Evolutionary conservation across 2,113 vertebrate genomes (phyloP), one percentile per base, ranked within the genome.

Genomic region (Prionailurus bengalensis): DNA sequence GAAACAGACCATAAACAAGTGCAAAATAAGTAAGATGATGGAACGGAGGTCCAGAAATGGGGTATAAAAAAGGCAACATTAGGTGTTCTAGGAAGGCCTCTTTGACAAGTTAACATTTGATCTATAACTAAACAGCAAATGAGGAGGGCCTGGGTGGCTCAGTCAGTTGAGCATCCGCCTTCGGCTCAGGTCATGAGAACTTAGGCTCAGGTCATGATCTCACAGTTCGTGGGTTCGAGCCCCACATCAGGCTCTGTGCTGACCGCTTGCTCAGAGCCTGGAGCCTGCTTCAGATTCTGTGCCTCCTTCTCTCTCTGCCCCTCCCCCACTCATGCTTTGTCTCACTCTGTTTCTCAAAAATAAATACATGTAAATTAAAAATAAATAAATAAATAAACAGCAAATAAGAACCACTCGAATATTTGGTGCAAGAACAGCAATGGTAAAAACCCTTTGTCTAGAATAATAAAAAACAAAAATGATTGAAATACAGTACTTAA

Each of bases 391-490:
- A 45, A 45, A 45, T 45, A 45, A 84, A 84, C 27, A 79, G 79
- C 25, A 88, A 63, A 45, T 71, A 73, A 61, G 63, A 92, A 79
- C 10, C 9, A 65, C 63, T 19, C 12, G 7, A 76, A 29, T 76
- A 84, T 58, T 36, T 68, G 80, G 15, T 84, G 45, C 45, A 76
- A 89, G 13, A 82, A 88, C 68, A 83, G 31, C 36, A 83, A 82
- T 53, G 71, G 42, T 74, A 93, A 83, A 58, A 36, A 70, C 5
- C 13, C 19, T 86, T 80, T 45, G 12, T 70, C 71, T 45, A 89
- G 53, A 29, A 58, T 65, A 70, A 95, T 68, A 92, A 76, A 55
- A 92, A 39, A 36, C 45, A 76, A 96, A 84, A 87, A 68, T 94
- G 48, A 74, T 5, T 73, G 23, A 21, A 87, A 82, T 63, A 61